Evolutionary conservation across 2,888 invertebrate species (phyloP).

Genomic region (Globia sparganii): DNA sequence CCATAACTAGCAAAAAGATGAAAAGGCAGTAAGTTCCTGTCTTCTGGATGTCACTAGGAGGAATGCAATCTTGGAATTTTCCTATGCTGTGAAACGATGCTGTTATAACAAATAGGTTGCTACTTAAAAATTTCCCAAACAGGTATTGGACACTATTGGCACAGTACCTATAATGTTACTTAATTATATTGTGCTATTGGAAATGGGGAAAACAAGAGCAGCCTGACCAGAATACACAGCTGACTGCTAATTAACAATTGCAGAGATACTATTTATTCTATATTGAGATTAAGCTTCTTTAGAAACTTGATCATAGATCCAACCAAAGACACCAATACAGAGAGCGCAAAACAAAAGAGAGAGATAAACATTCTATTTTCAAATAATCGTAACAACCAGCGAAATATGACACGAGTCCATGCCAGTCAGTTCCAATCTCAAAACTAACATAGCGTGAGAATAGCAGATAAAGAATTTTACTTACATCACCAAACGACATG

Average conservation of each 20-base stretch:
- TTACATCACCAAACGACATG: slow-evolving; percentile 68
- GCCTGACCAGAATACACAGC: slow-evolving; percentile 1
- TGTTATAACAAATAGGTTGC: neutral
- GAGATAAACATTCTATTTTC: slow-evolving; percentile 47
- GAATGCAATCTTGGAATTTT: slow-evolving; percentile 2
- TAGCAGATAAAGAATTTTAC: slow-evolving; percentile 74
- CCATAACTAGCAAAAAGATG: neutral
- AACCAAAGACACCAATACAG: slow-evolving; percentile 2
- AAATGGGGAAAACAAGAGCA: neutral
- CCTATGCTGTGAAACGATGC: neutral
- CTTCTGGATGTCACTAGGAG: too few species aligned
- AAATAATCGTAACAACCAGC: slow-evolving; percentile 47
- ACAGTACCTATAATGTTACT: neutral
- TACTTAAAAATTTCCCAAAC: neutral
- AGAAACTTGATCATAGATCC: slow-evolving; percentile 2
- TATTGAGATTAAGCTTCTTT: too few species aligned
- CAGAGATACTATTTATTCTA: too few species aligned
- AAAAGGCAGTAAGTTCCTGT: neutral
- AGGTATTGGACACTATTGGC: neutral
- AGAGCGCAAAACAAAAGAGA: slow-evolving; percentile 53
- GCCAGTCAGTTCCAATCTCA: slow-evolving; percentile 57
- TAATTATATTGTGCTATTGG: neutral
- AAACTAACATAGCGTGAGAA: slow-evolving; percentile 77
- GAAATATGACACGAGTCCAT: slow-evolving; percentile 55
- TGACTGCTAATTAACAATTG: neutral